Base-by-base conservation (phyloP, 2,113 vertebrate genomes). In the Hydrolagus affinis region DNA sequence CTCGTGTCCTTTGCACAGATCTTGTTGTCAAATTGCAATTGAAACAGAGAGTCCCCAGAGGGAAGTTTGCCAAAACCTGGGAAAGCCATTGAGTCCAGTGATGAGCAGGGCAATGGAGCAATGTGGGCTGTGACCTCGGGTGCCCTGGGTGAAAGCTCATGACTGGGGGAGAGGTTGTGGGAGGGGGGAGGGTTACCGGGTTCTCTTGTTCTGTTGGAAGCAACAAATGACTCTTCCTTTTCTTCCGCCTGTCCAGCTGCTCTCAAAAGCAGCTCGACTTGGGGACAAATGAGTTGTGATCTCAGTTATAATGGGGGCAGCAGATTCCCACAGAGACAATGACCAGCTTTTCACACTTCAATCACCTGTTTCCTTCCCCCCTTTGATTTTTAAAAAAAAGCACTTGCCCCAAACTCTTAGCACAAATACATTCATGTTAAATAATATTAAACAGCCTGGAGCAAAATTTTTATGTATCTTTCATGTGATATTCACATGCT, bases 131-230 rank as follows among this genome's bases (percentile, higher is more conserved):
- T 89, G 91, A 93, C 93, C 92, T 90, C 89, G 88, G 88, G 91
- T 88, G 91, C 91, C 90, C 88, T 23, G 88, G 93, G 94, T 95
- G 93, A 95, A 86, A 91, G 44, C 44, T 44, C 44, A 44, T 44
- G 44, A 44, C 44, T 44, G 44, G 94, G 94, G 91, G 92, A 92
- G 15, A 85, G 88, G 87, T 86, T n/a, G 89, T 89, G 89, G 89
- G 89, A 92, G 91, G 91, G 90, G 86, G 90, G 88, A 88, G 92
- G 93, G 93, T 94, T 94, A 93, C 93, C 91, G 94, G 90, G 74
- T 0, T 89, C 92, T 87, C 85, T 86, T 88, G 90, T 89, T 89
- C 88, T 92, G 92, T 86, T 87, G 89, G 92, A 95, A 93, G 89
- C 90, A 86, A 90, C 90, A 92, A 44, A 44, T 44, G 44, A 44